Conservation (phyloP, 92 coral and sea anemone genomes). For the Zoanthus sansibaricus region DNA sequence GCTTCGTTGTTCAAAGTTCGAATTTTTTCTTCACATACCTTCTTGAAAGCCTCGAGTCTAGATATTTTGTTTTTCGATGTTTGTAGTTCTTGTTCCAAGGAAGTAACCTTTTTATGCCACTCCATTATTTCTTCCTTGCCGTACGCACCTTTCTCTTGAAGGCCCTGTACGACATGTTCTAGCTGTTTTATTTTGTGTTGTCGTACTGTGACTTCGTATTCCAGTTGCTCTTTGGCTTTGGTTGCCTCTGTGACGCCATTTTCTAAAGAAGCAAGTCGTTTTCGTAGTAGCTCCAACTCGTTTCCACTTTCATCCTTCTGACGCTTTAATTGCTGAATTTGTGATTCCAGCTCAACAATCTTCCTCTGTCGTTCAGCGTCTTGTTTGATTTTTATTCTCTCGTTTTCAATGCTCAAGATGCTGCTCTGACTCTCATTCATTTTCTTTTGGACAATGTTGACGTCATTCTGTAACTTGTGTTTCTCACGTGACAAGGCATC, state of each 20-base stretch:
- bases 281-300: slow-evolving; percentile 79
- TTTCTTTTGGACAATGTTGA: slow-evolving; percentile 69
- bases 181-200: slow-evolving; percentile 85
- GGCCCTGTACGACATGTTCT: slow-evolving; percentile 83
- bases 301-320: slow-evolving; percentile 87
- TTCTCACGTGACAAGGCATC: slow-evolving; percentile 91
- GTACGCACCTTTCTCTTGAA: slow-evolving; percentile 87
- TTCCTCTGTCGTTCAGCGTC: slow-evolving; percentile 77
- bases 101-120: slow-evolving; percentile 96
- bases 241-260: slow-evolving; percentile 76
- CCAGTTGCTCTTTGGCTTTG: slow-evolving; percentile 81
- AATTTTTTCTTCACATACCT: slow-evolving; percentile 89
- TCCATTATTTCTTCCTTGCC: slow-evolving; percentile 91
- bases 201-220: slow-evolving; percentile 82
- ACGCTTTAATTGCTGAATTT: slow-evolving; percentile 76
- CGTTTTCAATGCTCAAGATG: slow-evolving; percentile 55
- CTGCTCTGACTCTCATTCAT: slow-evolving; percentile 67
- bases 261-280: slow-evolving; percentile 79
- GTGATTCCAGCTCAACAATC: slow-evolving; percentile 84
- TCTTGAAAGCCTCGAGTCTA: slow-evolving; percentile 92
- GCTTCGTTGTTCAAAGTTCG: slow-evolving; percentile 81
- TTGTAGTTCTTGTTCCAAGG: slow-evolving; percentile 86
- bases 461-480: slow-evolving; percentile 80
- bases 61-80: slow-evolving; percentile 81
- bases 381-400: slow-evolving; percentile 70